These are phyloP conservation scores for Alethe diademata DNA, from an alignment of 2,113 vertebrate species.

Conservation along the genomic window DNA sequence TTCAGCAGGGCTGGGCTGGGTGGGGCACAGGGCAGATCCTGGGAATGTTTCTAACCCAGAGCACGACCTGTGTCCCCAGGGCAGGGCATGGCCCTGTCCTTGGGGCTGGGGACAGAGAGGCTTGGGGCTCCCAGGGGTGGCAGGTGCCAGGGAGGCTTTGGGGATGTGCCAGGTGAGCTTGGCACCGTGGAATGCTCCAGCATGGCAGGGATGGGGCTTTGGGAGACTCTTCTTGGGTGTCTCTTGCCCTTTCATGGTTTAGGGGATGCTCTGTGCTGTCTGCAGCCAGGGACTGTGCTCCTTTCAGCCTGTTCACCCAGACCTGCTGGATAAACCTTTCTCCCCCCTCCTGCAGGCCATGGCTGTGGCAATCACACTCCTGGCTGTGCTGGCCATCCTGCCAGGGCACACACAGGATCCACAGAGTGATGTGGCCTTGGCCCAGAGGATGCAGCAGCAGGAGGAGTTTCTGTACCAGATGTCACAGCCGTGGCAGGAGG, in stretches of 20 bases:
- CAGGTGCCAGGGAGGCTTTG: background rate
- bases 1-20: background rate
- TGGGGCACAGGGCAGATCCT: background rate
- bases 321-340: background rate
- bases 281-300: fast-evolving
- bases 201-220: background rate
- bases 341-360: background rate
- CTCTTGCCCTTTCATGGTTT: background rate
- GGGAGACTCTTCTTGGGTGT: fast-evolving
- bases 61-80: background rate
- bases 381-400: background rate
- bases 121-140: background rate
- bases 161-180: background rate
- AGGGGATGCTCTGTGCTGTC: background rate
- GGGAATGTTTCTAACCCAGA: background rate
- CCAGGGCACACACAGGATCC: fast-evolving
- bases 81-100: background rate
- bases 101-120: background rate
- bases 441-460: fast-evolving
- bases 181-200: background rate
- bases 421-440: fast-evolving
- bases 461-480: background rate
- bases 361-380: no score
- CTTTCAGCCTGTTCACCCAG: background rate
- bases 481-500: fast-evolving